These are phyloP conservation scores for Charadrius vociferus DNA, from an alignment of 2,113 vertebrate genomes.

Conservation along the genomic window DNA sequence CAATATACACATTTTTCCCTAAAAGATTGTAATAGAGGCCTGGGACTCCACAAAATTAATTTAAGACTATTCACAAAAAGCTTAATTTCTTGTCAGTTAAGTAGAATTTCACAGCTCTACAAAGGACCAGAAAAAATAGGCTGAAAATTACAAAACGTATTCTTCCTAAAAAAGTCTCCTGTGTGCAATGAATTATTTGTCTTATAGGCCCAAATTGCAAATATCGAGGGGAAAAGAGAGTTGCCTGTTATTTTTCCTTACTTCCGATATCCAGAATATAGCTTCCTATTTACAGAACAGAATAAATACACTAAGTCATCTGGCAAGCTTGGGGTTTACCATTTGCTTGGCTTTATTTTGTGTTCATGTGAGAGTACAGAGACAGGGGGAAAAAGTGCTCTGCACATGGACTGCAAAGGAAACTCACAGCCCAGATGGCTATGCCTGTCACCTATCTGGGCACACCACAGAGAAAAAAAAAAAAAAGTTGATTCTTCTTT, in stretches of 20 bases:
- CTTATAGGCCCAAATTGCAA: background rate
- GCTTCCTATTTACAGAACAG: background rate
- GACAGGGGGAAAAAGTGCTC: background rate
- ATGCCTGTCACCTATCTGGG: background rate
- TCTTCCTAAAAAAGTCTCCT: background rate
- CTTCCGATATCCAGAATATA: background rate
- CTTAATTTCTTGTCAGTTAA: background rate
- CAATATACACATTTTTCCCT: background rate
- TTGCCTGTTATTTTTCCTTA: background rate
- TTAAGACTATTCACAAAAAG: background rate
- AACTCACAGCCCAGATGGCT: background rate
- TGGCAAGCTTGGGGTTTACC: background rate
- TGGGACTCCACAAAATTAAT: background rate
- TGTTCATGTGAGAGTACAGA: background rate
- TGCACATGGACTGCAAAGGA: background rate
- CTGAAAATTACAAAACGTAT: background rate
- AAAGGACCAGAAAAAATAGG: background rate
- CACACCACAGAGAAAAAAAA: background rate
- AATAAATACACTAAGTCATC: background rate
- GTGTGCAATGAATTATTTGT: background rate
- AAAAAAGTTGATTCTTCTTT: background rate
- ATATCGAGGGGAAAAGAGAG: background rate
- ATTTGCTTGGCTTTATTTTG: background rate
- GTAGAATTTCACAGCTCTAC: background rate
- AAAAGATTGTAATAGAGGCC: background rate